Conservation (phyloP, 2,113 vertebrate species). For the Salvator merianae region DNA sequence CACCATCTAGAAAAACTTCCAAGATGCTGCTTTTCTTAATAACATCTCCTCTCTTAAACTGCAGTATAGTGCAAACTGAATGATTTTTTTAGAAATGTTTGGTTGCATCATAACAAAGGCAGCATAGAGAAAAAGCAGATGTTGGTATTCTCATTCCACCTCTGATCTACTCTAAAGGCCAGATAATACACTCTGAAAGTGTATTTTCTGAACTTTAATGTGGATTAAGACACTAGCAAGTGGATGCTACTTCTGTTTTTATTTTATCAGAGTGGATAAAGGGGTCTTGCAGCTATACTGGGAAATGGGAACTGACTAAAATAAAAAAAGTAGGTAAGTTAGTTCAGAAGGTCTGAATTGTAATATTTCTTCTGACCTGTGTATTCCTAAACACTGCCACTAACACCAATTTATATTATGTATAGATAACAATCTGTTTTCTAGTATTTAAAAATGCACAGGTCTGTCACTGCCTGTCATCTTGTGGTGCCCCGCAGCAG, state of each 20-base stretch:
- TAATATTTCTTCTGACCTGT: not conserved
- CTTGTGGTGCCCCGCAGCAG: too few species aligned
- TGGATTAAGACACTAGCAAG: too few species aligned
- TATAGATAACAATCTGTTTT: too few species aligned
- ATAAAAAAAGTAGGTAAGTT: rapidly evolving
- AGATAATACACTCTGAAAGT: too few species aligned
- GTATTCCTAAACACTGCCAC: not conserved
- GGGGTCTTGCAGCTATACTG: constrained; percentile 26
- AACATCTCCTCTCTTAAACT: constrained; percentile 26
- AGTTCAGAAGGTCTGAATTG: not conserved
- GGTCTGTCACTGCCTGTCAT: too few species aligned
- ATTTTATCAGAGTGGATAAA: constrained; percentile 18
- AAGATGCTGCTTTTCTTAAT: constrained; percentile 44
- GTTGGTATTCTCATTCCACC: too few species aligned
- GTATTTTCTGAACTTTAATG: too few species aligned
- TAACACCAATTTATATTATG: too few species aligned
- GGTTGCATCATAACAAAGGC: constrained; percentile 22
- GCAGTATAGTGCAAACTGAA: constrained; percentile 26
- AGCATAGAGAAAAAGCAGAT: too few species aligned
- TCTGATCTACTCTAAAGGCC: too few species aligned
- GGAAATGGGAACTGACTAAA: constrained; percentile 28
- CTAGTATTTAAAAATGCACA: too few species aligned
- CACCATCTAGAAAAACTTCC: constrained; percentile 50
- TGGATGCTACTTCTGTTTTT: too few species aligned
- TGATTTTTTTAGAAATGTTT: constrained; percentile 45